Evolutionary conservation across 2,888 invertebrate species (phyloP).

Genomic region (Orthosia cruda): DNA sequence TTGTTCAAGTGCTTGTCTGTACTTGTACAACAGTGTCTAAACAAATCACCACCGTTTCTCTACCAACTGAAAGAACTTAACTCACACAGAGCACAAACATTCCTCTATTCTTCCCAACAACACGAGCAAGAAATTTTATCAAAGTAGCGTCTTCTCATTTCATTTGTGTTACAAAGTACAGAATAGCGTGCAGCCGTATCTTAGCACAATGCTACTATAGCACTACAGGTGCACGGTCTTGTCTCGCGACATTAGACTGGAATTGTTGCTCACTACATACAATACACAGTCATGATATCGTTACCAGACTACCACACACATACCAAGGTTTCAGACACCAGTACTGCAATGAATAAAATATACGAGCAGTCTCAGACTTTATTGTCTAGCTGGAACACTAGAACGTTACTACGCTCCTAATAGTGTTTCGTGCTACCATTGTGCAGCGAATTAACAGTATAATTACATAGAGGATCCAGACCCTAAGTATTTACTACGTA

Average conservation of each 20-base stretch:
- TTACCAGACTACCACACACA: constrained; percentile 58
- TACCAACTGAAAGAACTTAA: background rate
- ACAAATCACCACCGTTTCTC: constrained; percentile 12
- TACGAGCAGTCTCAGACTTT: too few species aligned
- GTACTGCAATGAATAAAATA: too few species aligned
- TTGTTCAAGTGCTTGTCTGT: background rate
- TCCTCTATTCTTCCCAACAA: constrained; percentile 46
- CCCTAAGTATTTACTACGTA: too few species aligned
- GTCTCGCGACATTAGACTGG: constrained; percentile 75
- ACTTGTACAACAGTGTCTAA: background rate
- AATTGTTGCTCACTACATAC: constrained; percentile 73
- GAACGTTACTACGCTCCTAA: too few species aligned
- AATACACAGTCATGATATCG: constrained; percentile 68
- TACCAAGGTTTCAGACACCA: too few species aligned
- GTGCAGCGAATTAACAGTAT: too few species aligned
- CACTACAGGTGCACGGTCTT: constrained; percentile 72
- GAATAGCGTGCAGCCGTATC: constrained; percentile 61
- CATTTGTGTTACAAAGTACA: constrained; percentile 64
- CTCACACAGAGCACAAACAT: constrained; percentile 23
- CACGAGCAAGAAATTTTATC: constrained; percentile 58
- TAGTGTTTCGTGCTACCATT: too few species aligned
- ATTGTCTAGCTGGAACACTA: too few species aligned
- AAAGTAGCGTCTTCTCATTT: constrained; percentile 59
- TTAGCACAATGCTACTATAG: constrained; percentile 52
- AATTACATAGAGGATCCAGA: too few species aligned